Percentiles rank a stretch among this genome's conserved stretches.
These are phyloP conservation scores for Hipposideros larvatus DNA, from an alignment of 2,797 vertebrate species.

Conservation along the genomic window DNA sequence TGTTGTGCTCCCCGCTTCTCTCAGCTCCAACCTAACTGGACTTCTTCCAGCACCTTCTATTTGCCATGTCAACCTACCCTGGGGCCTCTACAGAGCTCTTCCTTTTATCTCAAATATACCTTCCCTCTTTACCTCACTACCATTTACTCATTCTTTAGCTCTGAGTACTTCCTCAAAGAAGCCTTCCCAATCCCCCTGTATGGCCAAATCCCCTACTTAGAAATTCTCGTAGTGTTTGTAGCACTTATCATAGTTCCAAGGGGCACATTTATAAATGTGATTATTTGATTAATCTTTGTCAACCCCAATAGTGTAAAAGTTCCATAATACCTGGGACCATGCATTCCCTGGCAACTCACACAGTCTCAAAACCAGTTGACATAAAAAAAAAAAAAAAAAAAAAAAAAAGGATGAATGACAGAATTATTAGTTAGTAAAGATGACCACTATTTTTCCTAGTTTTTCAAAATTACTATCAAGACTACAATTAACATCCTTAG, in stretches of 20 bases:
- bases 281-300: slow-evolving; percentile 54
- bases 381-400: not conserved
- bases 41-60: not conserved
- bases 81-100: not conserved
- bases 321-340: not conserved
- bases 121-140: not conserved
- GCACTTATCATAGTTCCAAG: not conserved
- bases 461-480: slow-evolving; percentile 28
- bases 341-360: not conserved
- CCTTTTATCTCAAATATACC: not conserved
- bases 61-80: not conserved
- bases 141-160: not conserved
- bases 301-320: not conserved
- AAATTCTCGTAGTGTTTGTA: not conserved
- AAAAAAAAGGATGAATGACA: not conserved
- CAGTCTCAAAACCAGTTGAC: not conserved
- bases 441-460: not conserved
- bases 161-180: slow-evolving; percentile 8
- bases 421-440: not conserved
- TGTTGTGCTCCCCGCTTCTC: not conserved
- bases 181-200: not conserved
- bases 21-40: not conserved
- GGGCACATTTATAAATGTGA: not conserved
- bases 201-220: not conserved
- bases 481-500: not conserved